Base-by-base conservation (phyloP, 2,797 vertebrate genomes). In the Pipistrellus kuhlii region DNA sequence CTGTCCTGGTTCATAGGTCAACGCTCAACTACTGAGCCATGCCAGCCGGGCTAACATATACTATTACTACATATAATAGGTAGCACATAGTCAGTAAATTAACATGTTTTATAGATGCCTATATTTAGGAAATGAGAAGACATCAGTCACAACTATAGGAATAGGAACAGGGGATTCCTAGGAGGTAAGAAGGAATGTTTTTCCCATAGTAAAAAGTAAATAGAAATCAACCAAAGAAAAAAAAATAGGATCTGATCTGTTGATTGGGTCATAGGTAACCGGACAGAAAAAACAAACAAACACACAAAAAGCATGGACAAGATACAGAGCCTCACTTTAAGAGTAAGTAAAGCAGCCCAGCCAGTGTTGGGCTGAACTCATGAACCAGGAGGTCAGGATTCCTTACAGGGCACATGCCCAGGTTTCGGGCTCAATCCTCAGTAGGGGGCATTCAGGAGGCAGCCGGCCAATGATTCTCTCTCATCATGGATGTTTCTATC, bases 151-250 rank as follows among this genome's bases (percentile, higher is more conserved):
- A 85, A 48, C 9, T 64, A 91, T 2, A 94, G 25, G 66, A 48
- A 75, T 30, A 17, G 32, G 20, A 32, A 81, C 15, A 76, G 4
- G n/a, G 30, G 25, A 32, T 46, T 78, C 55, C 83, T 64, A 75
- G 20, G 21, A 91, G 27, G 35, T 7, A 84, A 84, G 59, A 55
- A 83, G 53, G n/a, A 78, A 88, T 44, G 35, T 32, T 44, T 78
- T 91, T 93, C 38, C 85, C 57, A 73, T 73, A 68, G 86, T 46
- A 86, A 57, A 48, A n/a, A 57, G 66, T 53, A 81, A 76, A 55
- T 7, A n/a, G 8, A 78, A 90, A 64, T 55, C 21, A 68, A 90
- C 27, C 15, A 71, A 88, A 68, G 46, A 7, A 80, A 72, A 41
- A 72, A 41, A 71, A 62, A 44, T 21, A 62, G 55, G 6, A 27